phyloP scores from a whole-genome alignment of 2,113 vertebrate genomes.

The Saccopteryx leptura region DNA sequence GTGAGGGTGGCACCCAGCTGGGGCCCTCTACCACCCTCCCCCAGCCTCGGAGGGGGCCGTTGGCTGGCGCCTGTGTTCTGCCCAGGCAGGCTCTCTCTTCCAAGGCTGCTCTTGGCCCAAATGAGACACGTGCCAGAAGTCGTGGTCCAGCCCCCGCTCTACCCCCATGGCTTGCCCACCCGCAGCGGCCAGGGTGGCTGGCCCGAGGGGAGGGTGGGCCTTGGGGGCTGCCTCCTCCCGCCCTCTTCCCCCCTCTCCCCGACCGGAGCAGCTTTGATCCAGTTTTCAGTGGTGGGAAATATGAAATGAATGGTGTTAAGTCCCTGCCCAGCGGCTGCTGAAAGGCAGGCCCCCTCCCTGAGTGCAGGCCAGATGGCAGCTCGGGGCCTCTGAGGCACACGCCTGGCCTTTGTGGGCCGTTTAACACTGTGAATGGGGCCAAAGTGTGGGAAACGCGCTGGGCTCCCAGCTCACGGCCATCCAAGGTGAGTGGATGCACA shows the following conservation, averaged over 20 bases:
- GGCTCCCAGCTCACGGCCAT: conserved; percentile 76
- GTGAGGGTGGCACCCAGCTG: conserved; percentile 5
- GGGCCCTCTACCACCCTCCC: neutral
- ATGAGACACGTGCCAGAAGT: conserved; percentile 74
- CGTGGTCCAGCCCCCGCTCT: neutral
- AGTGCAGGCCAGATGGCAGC: conserved; percentile 88
- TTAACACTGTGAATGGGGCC: conserved; percentile 87
- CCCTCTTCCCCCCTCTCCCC: neutral
- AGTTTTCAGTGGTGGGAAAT: conserved; percentile 81
- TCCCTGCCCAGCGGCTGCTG: conserved; percentile 68
- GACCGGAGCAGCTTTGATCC: conserved; percentile 81
- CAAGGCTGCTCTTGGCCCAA: neutral
- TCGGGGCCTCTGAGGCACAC: conserved; percentile 85
- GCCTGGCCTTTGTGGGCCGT: conserved; percentile 87
- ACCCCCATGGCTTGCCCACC: conserved; percentile 51
- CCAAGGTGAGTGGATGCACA: conserved; percentile 66
- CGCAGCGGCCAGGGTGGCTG: neutral
- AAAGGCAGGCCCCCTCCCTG: conserved; percentile 78
- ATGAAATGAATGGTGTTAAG: conserved; percentile 81
- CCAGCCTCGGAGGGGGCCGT: neutral
- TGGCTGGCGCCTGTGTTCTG: neutral
- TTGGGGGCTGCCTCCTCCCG: neutral
- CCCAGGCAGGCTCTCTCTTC: neutral
- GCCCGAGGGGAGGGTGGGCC: neutral
- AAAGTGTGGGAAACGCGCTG: conserved; percentile 86